Evolutionary conservation across 2,113 vertebrate genomes (phyloP), one percentile per base, ranked within the genome.

Genomic region (Garra rufa): DNA sequence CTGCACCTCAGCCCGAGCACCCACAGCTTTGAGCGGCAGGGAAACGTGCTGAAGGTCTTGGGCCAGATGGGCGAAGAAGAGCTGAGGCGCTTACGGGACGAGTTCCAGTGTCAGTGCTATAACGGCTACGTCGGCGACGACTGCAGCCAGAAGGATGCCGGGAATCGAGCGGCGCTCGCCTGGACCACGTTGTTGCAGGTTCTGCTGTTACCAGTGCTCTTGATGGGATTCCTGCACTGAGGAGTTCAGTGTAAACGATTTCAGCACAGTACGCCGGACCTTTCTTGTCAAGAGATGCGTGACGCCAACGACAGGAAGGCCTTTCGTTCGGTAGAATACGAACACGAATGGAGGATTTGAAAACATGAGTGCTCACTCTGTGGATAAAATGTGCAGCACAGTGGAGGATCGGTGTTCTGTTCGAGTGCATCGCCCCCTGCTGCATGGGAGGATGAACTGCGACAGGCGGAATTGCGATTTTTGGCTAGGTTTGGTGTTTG

Each of bases 81-180:
- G 81, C 92, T 94, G 57, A 81, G 88, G 41, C 65, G 91, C 73
- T 88, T 94, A 6, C 82, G 3, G 1, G 44, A 89, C 0, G 89
- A 95, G 80, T 99, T 99, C 92, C 90, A 87, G 73, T 99, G 98
- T 89, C 97, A 92, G 61, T 99, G 98, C 91, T 99, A 99, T 7
- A 89, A 44, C 11, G 95, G 95, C 59, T 98, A 96, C 96, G 84
- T 17, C 2, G 95, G 94, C 3, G 88, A 93, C 24, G 86, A 82
- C 46, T 96, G 95, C 84, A 81, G 87, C 67, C 80, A 89, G 88
- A 93, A 46, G 81, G 88, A 88, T 43, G 79, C 87, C 15, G 90
- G 86, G 55, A 91, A 91, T 88, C 90, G 80, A 87, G 91, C 89
- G 8, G 43, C 89, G 70, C 89, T 88, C 85, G 88, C 89, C 26